Evolutionary conservation across 2,113 vertebrate species (phyloP).

Genomic region (Heloderma charlesbogerti): DNA sequence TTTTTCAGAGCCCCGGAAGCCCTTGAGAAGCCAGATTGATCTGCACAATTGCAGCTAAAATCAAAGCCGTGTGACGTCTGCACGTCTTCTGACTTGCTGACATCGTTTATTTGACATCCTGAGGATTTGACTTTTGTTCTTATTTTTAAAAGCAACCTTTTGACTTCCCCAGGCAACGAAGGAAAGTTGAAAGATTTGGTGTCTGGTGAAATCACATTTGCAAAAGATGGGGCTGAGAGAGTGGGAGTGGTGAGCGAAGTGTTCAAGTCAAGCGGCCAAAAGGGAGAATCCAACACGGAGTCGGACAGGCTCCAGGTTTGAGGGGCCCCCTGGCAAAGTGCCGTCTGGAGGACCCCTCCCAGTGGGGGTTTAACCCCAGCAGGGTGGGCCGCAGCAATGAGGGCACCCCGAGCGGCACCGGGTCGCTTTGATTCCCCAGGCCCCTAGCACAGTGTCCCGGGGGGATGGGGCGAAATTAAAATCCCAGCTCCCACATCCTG

Average conservation of each 20-base stretch:
- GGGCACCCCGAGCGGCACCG: too few relatives aligned
- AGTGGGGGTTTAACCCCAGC: too few relatives aligned
- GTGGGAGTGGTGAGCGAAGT: too few relatives aligned
- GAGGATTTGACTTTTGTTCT: neutral
- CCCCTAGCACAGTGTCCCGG: too few relatives aligned
- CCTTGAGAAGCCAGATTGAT: rapidly evolving
- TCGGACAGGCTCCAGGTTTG: neutral
- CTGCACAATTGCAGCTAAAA: neutral
- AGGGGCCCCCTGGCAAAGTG: neutral
- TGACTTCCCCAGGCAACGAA: neutral
- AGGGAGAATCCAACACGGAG: neutral
- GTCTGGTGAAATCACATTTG: neutral
- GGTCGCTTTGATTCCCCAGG: neutral
- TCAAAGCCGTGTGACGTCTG: neutral
- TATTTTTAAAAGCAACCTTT: neutral
- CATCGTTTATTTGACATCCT: neutral
- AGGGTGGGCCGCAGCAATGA: too few relatives aligned
- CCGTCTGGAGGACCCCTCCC: neutral
- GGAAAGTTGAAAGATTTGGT: neutral
- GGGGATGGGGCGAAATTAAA: too few relatives aligned
- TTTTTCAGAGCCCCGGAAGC: neutral
- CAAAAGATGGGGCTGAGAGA: neutral
- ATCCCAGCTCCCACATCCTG: too few relatives aligned
- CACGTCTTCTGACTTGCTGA: neutral
- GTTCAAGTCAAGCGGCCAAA: too few relatives aligned